Conservation (phyloP, 2,888 invertebrate species). For the Nomada hirtipes region DNA sequence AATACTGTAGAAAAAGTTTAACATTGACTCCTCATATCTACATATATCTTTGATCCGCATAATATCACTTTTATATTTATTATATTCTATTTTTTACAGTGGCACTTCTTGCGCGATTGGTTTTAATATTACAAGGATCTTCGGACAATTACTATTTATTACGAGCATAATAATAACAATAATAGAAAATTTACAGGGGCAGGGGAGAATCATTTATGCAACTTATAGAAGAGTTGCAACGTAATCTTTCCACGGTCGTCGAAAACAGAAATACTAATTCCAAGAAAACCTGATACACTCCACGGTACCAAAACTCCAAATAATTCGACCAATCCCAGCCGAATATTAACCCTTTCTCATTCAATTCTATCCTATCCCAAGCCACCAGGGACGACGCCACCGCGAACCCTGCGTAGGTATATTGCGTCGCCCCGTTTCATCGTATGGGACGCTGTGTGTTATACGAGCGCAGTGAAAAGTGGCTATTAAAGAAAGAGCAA, state of each 20-base stretch:
- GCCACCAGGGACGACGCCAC: background rate
- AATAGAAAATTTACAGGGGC: no score
- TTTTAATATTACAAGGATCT: no score
- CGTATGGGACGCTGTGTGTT: constrained; percentile 62
- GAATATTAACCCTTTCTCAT: background rate
- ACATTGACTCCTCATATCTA: background rate
- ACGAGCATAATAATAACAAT: no score
- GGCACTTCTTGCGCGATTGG: no score
- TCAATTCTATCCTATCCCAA: constrained; percentile 1
- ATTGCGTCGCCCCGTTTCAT: constrained; percentile 46
- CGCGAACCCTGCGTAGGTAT: background rate
- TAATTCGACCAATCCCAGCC: no score
- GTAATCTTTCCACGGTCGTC: no score
- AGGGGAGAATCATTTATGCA: no score
- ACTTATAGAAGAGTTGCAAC: no score
- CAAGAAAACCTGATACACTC: no score
- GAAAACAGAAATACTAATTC: background rate
- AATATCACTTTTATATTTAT: background rate
- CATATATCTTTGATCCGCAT: background rate
- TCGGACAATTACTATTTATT: no score
- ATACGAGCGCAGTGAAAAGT: constrained; percentile 71
- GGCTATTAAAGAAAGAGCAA: constrained; percentile 67
- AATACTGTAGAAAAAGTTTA: constrained; percentile 67
- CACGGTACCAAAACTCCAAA: no score
- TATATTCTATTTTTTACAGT: background rate